Percentiles rank a stretch among this genome's conserved stretches.
Conservation (phyloP, 2,888 invertebrate species). For the Papilio protenor region DNA sequence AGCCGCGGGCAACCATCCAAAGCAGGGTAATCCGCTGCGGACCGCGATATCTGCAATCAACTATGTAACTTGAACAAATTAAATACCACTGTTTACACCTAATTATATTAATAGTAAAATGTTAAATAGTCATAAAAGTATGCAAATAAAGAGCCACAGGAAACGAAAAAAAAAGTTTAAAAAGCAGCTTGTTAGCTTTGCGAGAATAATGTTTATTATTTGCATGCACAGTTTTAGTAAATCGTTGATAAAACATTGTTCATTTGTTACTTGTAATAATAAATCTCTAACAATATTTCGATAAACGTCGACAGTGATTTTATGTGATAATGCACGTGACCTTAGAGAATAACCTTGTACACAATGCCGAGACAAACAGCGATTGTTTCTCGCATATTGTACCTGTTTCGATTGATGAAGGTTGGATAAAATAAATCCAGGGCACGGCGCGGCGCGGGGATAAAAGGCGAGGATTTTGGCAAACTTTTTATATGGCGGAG, state of each 20-base stretch:
- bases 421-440: constrained; percentile 52
- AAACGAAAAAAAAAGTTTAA: no score
- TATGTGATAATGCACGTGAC: background rate
- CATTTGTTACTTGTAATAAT: background rate
- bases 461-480: constrained; percentile 50
- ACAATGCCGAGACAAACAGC: constrained; percentile 16
- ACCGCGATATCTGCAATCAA: constrained; percentile 41
- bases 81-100: constrained; percentile 30
- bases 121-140: no score
- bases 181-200: no score
- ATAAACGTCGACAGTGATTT: background rate
- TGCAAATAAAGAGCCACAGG: no score
- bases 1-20: constrained; percentile 59
- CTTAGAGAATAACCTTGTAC: background rate
- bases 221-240: background rate
- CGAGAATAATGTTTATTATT: no score
- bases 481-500: constrained; percentile 51
- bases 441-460: constrained; percentile 48
- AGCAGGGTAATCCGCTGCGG: constrained; percentile 64
- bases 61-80: constrained; percentile 24
- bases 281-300: background rate
- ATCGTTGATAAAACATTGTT: background rate
- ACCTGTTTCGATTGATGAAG: constrained; percentile 59
- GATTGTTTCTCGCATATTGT: constrained; percentile 30
- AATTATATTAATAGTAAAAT: background rate